Base-by-base conservation (phyloP, 2,888 invertebrate species). In the Lasioglossum pauxillum region DNA sequence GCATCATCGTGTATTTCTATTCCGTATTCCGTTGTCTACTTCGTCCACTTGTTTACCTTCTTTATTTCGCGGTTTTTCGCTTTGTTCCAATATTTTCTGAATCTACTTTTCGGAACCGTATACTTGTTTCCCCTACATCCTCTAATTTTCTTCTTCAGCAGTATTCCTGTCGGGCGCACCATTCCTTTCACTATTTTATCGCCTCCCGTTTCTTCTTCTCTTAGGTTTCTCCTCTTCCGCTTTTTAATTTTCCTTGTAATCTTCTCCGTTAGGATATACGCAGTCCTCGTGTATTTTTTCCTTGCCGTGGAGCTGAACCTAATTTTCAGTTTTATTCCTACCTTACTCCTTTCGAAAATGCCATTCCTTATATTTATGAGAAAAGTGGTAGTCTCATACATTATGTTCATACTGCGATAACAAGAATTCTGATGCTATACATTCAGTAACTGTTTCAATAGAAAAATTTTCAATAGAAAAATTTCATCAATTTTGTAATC, bases 181-280 rank as follows among this genome's bases (percentile, higher is more conserved):
- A 46, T 72, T 71, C 44, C n/a, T 41, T 73, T 38, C 19, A 19
- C 53, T 27, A 75, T 75, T 85, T 83, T 84, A 78, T 83, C 64
- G 72, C 72, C 74, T 60, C 31, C 49, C 31, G 31, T 41, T 82
- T 64, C 57, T 74, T 41, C 10, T 27, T 44, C 31, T 60, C 27
- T 31, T n/a, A 57, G 41, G 38, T 69, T 74, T 74, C 77, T 41
- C 27, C 73, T 19, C 76, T n/a, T 41, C 35, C 57, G 31, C 67
- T 57, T 82, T 82, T 77, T 82, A 84, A 84, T 82, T 75, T 71
- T 41, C 77, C 57, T 75, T 74, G 27, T 35, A 74, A 41, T 69
- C 69, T 60, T 35, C 53, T 67, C 44, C 23, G 53, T 69, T 57
- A 27, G 27, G 44, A 74, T 35, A 76, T 27, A 49, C 74, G 64